These are phyloP conservation scores for Melanocharis versteri DNA, from an alignment of 2,113 vertebrate genomes.

Conservation along the genomic window DNA sequence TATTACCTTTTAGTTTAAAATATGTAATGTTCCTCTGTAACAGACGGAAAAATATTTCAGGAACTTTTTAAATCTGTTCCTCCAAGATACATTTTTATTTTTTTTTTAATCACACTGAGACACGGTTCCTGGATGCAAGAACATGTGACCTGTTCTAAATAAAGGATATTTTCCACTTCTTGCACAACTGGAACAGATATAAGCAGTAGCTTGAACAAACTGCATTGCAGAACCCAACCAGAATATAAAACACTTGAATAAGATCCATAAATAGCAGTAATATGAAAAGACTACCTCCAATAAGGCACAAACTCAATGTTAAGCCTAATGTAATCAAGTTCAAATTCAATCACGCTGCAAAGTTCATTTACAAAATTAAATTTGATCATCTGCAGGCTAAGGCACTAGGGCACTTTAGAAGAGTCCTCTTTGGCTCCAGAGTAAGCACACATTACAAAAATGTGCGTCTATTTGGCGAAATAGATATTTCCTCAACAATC, in stretches of 20 bases:
- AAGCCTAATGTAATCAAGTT: slow-evolving; percentile 64
- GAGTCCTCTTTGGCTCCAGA: not conserved
- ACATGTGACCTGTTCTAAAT: slow-evolving; percentile 84
- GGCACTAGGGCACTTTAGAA: not conserved
- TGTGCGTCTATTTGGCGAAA: not conserved
- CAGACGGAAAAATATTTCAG: slow-evolving; percentile 66
- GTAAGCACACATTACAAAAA: not conserved
- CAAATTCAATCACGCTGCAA: slow-evolving; percentile 61
- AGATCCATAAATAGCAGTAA: slow-evolving; percentile 71
- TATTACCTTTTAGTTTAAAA: slow-evolving; percentile 36
- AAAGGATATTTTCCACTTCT: slow-evolving; percentile 86
- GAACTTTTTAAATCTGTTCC: slow-evolving; percentile 76
- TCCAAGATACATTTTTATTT: slow-evolving; percentile 65
- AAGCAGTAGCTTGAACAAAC: slow-evolving; percentile 78
- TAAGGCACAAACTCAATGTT: slow-evolving; percentile 40
- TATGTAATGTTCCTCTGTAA: slow-evolving; percentile 49
- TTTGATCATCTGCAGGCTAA: slow-evolving; percentile 51
- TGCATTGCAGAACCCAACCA: slow-evolving; percentile 70
- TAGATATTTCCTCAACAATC: not conserved
- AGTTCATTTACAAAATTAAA: slow-evolving; percentile 64
- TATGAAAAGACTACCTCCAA: slow-evolving; percentile 64
- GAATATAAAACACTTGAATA: slow-evolving; percentile 66
- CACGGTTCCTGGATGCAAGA: slow-evolving; percentile 75
- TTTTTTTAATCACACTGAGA: slow-evolving; percentile 65
- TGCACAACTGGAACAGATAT: slow-evolving; percentile 83